These are phyloP conservation scores for Cosmia pyralina DNA, from an alignment of 2,888 invertebrate species.

Conservation along the genomic window DNA sequence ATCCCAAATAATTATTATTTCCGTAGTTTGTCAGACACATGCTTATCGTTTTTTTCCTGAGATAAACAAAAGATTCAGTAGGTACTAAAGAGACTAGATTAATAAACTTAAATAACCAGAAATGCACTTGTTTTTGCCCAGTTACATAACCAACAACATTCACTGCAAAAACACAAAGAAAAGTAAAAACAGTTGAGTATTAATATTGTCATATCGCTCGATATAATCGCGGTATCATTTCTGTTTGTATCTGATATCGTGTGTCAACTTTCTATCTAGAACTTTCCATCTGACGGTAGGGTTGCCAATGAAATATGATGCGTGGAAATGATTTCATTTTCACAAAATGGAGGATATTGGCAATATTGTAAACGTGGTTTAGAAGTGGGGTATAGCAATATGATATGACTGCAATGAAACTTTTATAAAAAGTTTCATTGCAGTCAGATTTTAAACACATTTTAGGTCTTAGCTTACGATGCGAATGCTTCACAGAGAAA, in stretches of 20 bases:
- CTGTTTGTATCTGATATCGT: conserved; percentile 51
- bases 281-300: conserved; percentile 60
- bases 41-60: neutral
- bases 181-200: conserved; percentile 16
- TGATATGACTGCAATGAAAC: neutral
- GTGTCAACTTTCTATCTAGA: conserved; percentile 63
- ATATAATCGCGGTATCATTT: conserved; percentile 42
- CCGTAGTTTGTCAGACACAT: neutral
- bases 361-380: conserved; percentile 12
- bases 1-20: too few species aligned
- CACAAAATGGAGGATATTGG: conserved; percentile 26
- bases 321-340: conserved; percentile 30
- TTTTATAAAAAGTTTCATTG: too few species aligned
- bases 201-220: conserved; percentile 45
- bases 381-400: neutral
- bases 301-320: conserved; percentile 45
- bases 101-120: neutral
- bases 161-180: neutral
- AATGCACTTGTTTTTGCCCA: neutral
- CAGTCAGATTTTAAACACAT: neutral
- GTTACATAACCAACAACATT: conserved; percentile 26
- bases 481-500: neutral
- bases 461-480: neutral
- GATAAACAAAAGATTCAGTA: neutral
- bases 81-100: neutral